Evolutionary conservation across 2,113 vertebrate genomes (phyloP).

Genomic region (Malaclemys terrapin): DNA sequence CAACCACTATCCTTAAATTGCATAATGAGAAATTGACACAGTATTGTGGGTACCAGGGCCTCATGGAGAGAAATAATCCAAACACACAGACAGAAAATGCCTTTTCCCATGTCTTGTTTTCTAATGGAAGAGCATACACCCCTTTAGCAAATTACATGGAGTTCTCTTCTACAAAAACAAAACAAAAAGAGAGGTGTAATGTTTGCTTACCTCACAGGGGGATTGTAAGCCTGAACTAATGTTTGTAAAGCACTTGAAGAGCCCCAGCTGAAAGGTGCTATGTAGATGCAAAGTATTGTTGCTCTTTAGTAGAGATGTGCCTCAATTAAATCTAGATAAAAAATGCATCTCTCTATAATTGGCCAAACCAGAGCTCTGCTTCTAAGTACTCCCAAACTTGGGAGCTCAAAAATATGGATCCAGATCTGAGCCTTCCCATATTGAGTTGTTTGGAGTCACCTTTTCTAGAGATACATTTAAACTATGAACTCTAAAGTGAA

Average conservation of each 20-base stretch:
- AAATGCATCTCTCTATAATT: neutral
- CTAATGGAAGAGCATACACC: neutral
- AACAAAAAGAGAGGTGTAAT: neutral
- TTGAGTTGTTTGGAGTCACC: neutral
- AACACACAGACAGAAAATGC: neutral
- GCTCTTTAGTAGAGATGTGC: conserved; percentile 18
- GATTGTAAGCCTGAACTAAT: neutral
- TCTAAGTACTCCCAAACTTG: neutral
- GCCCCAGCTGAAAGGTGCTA: neutral
- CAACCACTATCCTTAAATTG: neutral
- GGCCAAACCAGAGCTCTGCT: accelerated
- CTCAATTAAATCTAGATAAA: neutral
- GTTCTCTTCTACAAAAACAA: neutral
- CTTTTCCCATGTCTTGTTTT: neutral
- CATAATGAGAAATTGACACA: conserved; percentile 14
- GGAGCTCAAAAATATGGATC: neutral
- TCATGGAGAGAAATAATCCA: neutral
- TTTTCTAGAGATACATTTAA: conserved; percentile 16
- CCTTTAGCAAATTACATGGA: neutral
- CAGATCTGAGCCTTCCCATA: neutral
- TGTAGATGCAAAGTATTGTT: neutral
- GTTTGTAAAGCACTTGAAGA: conserved; percentile 11
- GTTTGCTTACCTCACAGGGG: neutral
- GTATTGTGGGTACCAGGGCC: neutral
- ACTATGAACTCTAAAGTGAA: neutral